Percentiles rank a stretch among this genome's conserved stretches.
Evolutionary conservation across 92 coral and sea anemone species (phyloP).

Genomic region (Phenganax stokvisi): DNA sequence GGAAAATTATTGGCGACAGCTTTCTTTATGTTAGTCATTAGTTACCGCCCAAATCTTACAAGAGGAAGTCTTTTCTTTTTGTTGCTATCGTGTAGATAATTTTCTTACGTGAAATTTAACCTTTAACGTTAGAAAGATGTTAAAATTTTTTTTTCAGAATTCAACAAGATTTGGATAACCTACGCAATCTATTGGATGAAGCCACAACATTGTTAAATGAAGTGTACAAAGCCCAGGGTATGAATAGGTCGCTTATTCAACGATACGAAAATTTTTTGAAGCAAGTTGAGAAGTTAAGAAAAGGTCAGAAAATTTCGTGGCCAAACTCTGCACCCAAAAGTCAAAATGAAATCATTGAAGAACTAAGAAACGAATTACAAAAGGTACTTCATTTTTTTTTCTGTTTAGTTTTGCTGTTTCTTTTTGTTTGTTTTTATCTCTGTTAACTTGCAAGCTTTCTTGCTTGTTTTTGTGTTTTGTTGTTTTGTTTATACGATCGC

Average conservation of each 20-base stretch:
- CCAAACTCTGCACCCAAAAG: conserved; percentile 56
- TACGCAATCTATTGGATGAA: conserved; percentile 35
- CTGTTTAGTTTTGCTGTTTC: background rate
- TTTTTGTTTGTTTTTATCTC: background rate
- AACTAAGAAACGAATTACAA: conserved; percentile 62
- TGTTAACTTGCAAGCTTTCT: background rate
- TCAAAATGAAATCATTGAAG: conserved; percentile 61
- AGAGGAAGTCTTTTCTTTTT: too few relatives aligned
- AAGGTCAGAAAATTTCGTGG: conserved; percentile 49
- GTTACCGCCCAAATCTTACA: too few relatives aligned
- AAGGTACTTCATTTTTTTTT: conserved; percentile 46
- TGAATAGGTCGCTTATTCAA: conserved; percentile 59
- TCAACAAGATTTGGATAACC: conserved; percentile 15
- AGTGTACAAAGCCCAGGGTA: conserved; percentile 63
- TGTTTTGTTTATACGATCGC: background rate
- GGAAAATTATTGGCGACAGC: too few relatives aligned
- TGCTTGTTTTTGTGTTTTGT: background rate
- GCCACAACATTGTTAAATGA: conserved; percentile 64
- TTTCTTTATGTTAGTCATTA: too few relatives aligned
- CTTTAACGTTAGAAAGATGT: background rate
- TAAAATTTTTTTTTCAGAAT: conserved; percentile 3
- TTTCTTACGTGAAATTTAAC: too few relatives aligned
- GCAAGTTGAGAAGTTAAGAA: conserved; percentile 63
- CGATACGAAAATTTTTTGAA: conserved; percentile 70
- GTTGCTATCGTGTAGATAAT: too few relatives aligned